Conservation (phyloP, 2,888 invertebrate species). For the Aelia acuminata region DNA sequence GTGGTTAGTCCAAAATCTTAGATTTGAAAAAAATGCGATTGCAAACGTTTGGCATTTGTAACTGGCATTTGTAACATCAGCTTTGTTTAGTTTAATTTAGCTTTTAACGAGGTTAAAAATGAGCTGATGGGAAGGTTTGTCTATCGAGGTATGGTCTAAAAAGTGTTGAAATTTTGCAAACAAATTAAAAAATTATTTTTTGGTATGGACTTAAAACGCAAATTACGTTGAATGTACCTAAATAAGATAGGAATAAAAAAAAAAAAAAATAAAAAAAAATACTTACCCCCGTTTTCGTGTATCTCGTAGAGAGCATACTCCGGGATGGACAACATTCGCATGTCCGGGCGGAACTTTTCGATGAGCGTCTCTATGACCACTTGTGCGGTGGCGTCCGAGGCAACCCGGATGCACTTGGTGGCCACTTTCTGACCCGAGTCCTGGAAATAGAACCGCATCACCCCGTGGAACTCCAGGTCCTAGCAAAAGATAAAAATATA, state of each 20-base stretch:
- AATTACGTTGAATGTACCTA: no score
- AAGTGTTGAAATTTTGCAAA: no score
- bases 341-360: conserved; percentile 99
- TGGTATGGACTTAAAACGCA: no score
- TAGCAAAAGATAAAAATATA: conserved; percentile 71
- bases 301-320: conserved; percentile 80
- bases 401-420: conserved; percentile 98
- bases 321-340: conserved; percentile 89
- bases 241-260: neutral
- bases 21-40: no score
- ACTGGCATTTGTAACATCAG: no score
- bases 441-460: conserved; percentile 99
- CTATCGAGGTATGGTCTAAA: no score
- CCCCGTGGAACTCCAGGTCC: conserved; percentile 98
- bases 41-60: no score
- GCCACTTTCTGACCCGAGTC: conserved; percentile 98
- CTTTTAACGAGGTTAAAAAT: no score
- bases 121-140: no score
- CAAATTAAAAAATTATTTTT: no score
- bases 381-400: conserved; percentile 94
- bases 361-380: conserved; percentile 97
- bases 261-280: neutral
- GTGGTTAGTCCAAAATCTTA: no score
- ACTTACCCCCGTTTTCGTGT: conserved; percentile 78
- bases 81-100: no score